These are phyloP conservation scores for Enteromius anoplus DNA, from an alignment of 2,797 vertebrate species.

Conservation along the genomic window DNA sequence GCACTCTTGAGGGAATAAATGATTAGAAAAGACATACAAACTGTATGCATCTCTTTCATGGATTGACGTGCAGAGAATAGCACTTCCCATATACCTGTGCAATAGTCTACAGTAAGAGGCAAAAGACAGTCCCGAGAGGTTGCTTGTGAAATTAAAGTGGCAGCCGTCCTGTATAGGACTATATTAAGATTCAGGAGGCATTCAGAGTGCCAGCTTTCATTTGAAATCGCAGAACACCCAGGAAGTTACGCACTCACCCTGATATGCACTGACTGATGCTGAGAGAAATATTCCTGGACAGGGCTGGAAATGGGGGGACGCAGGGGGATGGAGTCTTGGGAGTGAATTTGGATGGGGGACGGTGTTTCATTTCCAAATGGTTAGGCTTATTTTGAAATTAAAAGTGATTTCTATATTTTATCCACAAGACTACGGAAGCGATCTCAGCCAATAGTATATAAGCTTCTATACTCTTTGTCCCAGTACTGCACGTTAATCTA, in stretches of 20 bases:
- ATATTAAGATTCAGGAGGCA: constrained; percentile 34
- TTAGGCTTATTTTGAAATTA: no score
- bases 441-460: no score
- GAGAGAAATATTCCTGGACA: constrained; percentile 13
- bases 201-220: constrained; percentile 20
- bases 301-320: no score
- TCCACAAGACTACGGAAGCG: no score
- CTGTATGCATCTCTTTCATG: constrained; percentile 4
- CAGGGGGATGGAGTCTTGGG: no score
- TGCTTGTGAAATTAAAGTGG: constrained; percentile 22
- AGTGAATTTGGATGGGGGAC: no score
- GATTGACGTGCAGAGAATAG: constrained; percentile 6
- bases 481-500: no score
- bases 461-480: no score
- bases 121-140: constrained; percentile 1
- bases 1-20: neutral
- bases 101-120: neutral
- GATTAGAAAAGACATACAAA: neutral
- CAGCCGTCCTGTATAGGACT: constrained; percentile 2
- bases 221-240: constrained; percentile 10
- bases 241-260: neutral
- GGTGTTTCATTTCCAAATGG: no score
- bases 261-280: constrained; percentile 4
- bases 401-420: no score
- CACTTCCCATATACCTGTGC: neutral